A percentile compares a stretch with the other conserved stretches of the same genome.
Conservation (phyloP, 2,888 invertebrate genomes). For the Buathra laborator region DNA sequence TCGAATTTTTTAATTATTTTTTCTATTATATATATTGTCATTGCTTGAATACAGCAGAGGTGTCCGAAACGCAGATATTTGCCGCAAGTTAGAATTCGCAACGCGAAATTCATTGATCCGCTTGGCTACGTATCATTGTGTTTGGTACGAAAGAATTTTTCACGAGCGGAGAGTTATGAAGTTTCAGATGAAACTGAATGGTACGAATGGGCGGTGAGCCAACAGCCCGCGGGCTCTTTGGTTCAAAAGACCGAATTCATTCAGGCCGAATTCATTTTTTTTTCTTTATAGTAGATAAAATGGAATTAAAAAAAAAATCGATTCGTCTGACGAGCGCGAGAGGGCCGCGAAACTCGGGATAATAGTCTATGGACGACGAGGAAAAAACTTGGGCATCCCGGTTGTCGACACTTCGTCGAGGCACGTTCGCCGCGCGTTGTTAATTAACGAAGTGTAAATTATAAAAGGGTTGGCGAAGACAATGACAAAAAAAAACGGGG, state of each 20-base stretch:
- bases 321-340: neutral
- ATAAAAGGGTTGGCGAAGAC: slow-evolving; percentile 13
- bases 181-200: neutral
- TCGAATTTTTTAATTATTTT: too few relatives aligned
- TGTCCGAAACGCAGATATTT: too few relatives aligned
- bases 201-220: neutral
- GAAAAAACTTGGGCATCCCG: slow-evolving; percentile 14
- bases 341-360: neutral
- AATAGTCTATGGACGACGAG: slow-evolving; percentile 2
- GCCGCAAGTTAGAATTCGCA: neutral
- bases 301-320: neutral
- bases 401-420: neutral
- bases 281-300: neutral
- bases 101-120: neutral
- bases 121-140: neutral
- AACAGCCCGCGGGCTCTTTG: slow-evolving; percentile 10
- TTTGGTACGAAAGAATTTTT: neutral
- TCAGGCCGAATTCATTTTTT: neutral
- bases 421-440: neutral
- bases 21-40: too few relatives aligned
- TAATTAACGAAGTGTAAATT: slow-evolving; percentile 51
- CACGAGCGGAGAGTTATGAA: slow-evolving; percentile 9
- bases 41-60: too few relatives aligned
- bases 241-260: neutral
- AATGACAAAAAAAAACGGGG: neutral